Evolutionary conservation across 1,140 invertebrate species (phyloP), one percentile per base, ranked within the genome.

Genomic region (Bemisia tabaci): DNA sequence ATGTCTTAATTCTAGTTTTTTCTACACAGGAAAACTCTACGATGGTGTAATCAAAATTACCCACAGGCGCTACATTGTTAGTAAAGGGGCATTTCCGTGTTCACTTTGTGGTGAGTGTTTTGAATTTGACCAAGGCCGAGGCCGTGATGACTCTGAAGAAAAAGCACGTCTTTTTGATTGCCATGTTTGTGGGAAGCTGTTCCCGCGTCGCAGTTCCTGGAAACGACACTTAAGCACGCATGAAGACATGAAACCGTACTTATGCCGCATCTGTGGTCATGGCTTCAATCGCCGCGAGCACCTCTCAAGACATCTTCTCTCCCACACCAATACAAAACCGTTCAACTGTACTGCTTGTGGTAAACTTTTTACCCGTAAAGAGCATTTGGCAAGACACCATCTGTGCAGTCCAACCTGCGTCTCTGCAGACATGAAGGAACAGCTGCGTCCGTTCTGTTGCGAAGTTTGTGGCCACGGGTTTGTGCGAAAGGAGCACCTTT

Each of bases 211-310:
- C n/a, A 72, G 71, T 39, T 71, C 72, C 22, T 70, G 76, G 65
- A 70, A 72, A 68, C 68, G 72, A 22, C 75, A 77, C 63, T 65
- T 73, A 59, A 67, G 65, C 22, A 71, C 70, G 26, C 80, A 74
- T 66, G 74, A 76, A 33, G 76, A 75, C 33, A 71, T 77, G 26
- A 80, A 76, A 77, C 80, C 72, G 72, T 82, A 67, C 72, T 78
- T 71, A 17, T 78, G 77, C 64, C 72, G 74, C 33, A 67, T 74
- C 9, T 80, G 79, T 71, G 75, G 73, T n/a, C 77, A 76, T 65
- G 75, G 74, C 17, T 79, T 79, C 71, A 76, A 74, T 58, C 72
- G 69, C 1, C 68, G 68, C 48, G 69, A 70, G 60, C 69, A 70
- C 58, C 48, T 70, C 2, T 65, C 62, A 26, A 25, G 67, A 17